Evolutionary conservation across 2,888 invertebrate species (phyloP), one percentile per base, ranked within the genome.

Genomic region (Synergus japonicus): DNA sequence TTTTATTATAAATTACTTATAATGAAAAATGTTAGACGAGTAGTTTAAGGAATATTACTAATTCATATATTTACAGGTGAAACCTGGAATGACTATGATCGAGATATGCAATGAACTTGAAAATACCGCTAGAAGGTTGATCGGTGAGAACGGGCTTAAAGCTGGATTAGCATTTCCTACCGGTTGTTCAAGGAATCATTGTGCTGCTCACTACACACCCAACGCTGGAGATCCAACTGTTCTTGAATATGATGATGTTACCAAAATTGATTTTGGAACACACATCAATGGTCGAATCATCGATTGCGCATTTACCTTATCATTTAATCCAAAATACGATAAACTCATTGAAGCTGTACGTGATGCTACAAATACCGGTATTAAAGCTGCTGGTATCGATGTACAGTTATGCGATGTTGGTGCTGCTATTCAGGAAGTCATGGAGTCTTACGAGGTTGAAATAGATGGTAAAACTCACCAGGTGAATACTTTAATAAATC

Each of bases 401-500:
- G 99, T 98, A 0, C 96, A 98, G 90, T 94, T 99, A 80, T 99
- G 99, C 92, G 99, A 99, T 89, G 96, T 99, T 85, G 99, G 97
- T 13, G 97, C 98, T 83, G 97, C 97, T 1, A 98, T 99, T 86
- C 99, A 99, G 92, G 99, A 99, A 94, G 98, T 99, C 0, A 99
- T 99, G 99, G 99, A 99, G 91, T 99, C 98, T 0, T 98, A 99
- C 92, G 99, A 99, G 93, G 95, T 99, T 8, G 99, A 99, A 92
- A 92, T 99, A 78, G 98, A 99, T 92, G 99, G 99, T 54, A 98
- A 98, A 93, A 96, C 96, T 13, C 98, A 98, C 93, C 98, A 96
- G 92, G 90, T 90, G 82, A 10, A 78, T 69, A 78, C 18, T 67
- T 76, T 66, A 1, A 63, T 66, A 65, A 44, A 22, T 60, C 22